Conservation (phyloP, 1,140 invertebrate genomes). For the Drosophila arawakana region DNA sequence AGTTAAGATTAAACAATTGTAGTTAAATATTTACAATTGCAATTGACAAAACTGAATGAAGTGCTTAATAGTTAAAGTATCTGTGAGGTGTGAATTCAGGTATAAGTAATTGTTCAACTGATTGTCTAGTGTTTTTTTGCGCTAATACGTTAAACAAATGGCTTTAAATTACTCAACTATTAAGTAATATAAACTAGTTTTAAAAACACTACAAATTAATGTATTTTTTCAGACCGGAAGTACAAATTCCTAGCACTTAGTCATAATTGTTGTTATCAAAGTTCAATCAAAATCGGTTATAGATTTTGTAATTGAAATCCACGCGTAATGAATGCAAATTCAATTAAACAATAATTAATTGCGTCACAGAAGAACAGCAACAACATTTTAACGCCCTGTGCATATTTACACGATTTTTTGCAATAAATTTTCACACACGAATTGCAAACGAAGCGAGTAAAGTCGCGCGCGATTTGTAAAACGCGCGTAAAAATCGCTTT, state of each 20-base stretch:
- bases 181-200: background rate
- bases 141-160: background rate
- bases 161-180: background rate
- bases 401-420: conserved; percentile 76
- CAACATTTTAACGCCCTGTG: conserved; percentile 38
- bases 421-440: conserved; percentile 55
- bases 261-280: conserved; percentile 17
- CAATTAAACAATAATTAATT: conserved; percentile 72
- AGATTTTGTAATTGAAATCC: conserved; percentile 62
- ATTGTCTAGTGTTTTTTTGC: background rate
- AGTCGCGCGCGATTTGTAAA: conserved; percentile 22
- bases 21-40: background rate
- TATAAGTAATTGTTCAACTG: conserved; percentile 3
- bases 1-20: background rate
- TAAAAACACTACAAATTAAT: conserved; percentile 1
- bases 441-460: background rate
- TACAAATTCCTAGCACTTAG: conserved; percentile 10
- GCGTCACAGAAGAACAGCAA: conserved; percentile 20
- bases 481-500: conserved; percentile 44
- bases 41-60: conserved; percentile 10
- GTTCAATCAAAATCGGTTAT: conserved; percentile 60
- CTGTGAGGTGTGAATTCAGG: background rate
- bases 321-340: conserved; percentile 73
- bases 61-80: conserved; percentile 1
- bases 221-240: conserved; percentile 31